Evolutionary conservation across 2,888 invertebrate genomes (phyloP), one percentile per base, ranked within the genome.

Genomic region (Eueremaeus valkanovi): DNA sequence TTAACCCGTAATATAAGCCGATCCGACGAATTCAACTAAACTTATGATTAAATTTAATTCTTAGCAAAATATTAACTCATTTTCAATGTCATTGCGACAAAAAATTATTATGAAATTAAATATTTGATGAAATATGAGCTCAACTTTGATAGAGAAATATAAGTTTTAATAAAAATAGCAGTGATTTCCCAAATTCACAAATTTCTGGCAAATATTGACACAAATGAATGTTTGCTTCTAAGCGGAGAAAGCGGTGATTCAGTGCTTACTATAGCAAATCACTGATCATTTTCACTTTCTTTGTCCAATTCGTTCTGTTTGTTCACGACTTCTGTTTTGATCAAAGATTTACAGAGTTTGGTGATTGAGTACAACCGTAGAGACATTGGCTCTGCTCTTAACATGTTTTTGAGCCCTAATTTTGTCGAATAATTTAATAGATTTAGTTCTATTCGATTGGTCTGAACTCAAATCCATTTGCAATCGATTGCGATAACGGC

Each of bases 201-300:
- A 40, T 49, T 49, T 55, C 1, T 24, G 3, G 27, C 55, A 55
- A 55, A 55, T 55, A 55, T 55, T 55, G 6, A 55, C 55, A 9
- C 55, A 55, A 45, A 55, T 55, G 8, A 55, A 55, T 55, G 55
- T 55, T 55, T 55, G 55, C 21, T n/a, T n/a, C n/a, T n/a, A n/a
- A n/a, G n/a, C n/a, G n/a, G 55, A 27, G 24, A 55, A 55, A 27
- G 11, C 24, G 55, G 24, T 55, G 55, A 55, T 55, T 55, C 13
- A 55, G 55, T 55, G 55, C 24, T 27, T 24, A 24, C 27, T 5
- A 55, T 24, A 27, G 45, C 45, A 27, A 55, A 55, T 55, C 55
- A 55, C 6, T 55, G 55, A 55, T 55, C 55, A 24, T 55, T 55
- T 55, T 55, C 55, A 55, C 24, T 55, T 21, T 55, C 21, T 55